Base-by-base conservation (phyloP, 1,140 invertebrate genomes). In the Lasioglossum baleicum region DNA sequence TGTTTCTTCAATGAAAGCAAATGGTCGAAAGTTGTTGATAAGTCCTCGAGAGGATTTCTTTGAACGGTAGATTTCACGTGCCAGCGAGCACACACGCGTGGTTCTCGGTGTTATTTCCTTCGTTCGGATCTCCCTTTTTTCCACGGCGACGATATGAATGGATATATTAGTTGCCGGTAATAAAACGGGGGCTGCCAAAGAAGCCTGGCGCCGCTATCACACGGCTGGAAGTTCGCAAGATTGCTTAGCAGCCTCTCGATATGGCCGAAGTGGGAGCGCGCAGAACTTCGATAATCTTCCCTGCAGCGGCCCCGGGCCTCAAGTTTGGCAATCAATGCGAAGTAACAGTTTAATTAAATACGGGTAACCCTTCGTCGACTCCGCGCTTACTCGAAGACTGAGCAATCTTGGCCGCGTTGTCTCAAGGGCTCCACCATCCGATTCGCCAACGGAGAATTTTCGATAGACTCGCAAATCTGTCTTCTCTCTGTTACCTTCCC, bases 311-410 rank as follows among this genome's bases (percentile, higher is more conserved):
- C 74, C 75, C 74, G 71, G 82, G 64, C 72, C 81, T n/a, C 85
- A 87, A 88, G 86, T 88, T 88, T 88, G 86, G 85, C 86, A 88
- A 88, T 88, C 86, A 88, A 88, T 88, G 86, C 74, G 85, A 87
- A 85, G 86, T 88, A 88, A 88, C 86, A 87, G 86, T 88, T 88
- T 88, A 87, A 88, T 88, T 88, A 88, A 88, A 88, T 88, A 88
- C 83, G 79, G 80, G 77, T 84, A 88, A 87, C 85, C 86, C 86
- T 85, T 88, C 78, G 76, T 75, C 75, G 86, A 87, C 83, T 85
- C 60, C 17, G 64, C 84, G 80, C 61, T 86, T 71, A 75, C 76
- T 66, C 81, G 64, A 83, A 86, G 79, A 86, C 78, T 80, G 84
- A 86, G 76, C 82, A 83, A 84, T 86, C 84, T 80, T 26, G 84